Evolutionary conservation across 2,888 invertebrate genomes (phyloP).

Genomic region (Endotricha flammealis): DNA sequence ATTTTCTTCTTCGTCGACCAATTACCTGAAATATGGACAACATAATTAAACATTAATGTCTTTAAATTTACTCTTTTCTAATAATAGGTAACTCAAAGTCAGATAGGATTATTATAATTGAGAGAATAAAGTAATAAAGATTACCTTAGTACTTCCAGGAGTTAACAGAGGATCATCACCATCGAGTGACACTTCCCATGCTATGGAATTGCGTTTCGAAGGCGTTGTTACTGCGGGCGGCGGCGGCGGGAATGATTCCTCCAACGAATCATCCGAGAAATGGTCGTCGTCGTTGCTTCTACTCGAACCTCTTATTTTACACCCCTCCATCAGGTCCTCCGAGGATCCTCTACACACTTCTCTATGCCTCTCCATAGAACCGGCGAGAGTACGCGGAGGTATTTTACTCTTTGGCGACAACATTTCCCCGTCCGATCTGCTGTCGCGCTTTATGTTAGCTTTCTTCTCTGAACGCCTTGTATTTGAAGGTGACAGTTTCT

Average conservation of each 20-base stretch:
- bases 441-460: conserved; percentile 51
- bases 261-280: conserved; percentile 91
- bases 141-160: conserved; percentile 83
- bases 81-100: not conserved
- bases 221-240: conserved; percentile 75
- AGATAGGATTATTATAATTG: not conserved
- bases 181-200: conserved; percentile 91
- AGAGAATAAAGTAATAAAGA: not conserved
- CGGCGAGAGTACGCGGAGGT: conserved; percentile 84
- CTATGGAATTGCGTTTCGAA: conserved; percentile 88
- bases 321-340: conserved; percentile 63
- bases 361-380: conserved; percentile 86
- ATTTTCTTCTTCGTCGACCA: conserved; percentile 75
- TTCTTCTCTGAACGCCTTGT: conserved; percentile 56
- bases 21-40: conserved; percentile 65
- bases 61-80: too few relatives aligned
- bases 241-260: conserved; percentile 85
- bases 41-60: not conserved
- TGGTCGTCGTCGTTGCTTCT: conserved; percentile 73
- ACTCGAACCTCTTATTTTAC: conserved; percentile 51
- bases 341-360: conserved; percentile 84
- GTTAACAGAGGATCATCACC: conserved; percentile 83
- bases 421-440: conserved; percentile 63
- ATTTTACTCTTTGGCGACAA: conserved; percentile 73
- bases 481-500: conserved; percentile 62